Evolutionary conservation across 2,888 invertebrate genomes (phyloP), one percentile per base, ranked within the genome.

Genomic region (Byasa hedistus): DNA sequence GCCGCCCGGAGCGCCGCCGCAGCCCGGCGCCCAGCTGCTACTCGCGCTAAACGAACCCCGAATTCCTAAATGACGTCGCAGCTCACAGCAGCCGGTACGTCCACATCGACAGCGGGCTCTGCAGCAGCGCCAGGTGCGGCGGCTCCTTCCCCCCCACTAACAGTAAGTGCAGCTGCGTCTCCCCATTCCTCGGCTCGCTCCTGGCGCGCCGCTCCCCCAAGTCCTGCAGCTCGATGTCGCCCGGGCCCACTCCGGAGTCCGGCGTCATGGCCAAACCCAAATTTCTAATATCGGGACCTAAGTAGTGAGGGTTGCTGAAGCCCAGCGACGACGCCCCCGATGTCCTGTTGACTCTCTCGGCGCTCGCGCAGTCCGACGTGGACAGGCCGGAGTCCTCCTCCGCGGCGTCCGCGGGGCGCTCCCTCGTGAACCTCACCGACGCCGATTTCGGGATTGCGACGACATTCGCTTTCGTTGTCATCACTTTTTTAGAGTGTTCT

Each of bases 91-190:
- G 83, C 73, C 95, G 93, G 70, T 96, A 92, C 74, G 95, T 95
- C 96, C 96, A 96, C 78, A 96, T 93, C 17, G 96, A 95, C 51
- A 96, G 93, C 15, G 96, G 96, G 75, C 95, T 91, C 77, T 95
- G 94, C 75, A 96, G 95, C 65, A 95, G 93, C 21, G 96, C 96
- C 3, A 95, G 94, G 74, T 96, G 95, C 19, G 95, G 95, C 60
- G 95, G 94, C 81, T 97, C 96, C 75, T 95, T 94, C 0, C 97
- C 97, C 0, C 97, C 97, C 68, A 96, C 93, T 66, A 97, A 74
- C 75, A 90, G 73, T 71, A 89, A 59, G 66, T 80, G 82, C 70
- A 89, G 76, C 69, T 77, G 79, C 1, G 76, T 59, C 10, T 69
- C 70, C 80, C 75, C 3, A 64, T 68, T 80, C 76, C 69, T 51